A percentile compares a stretch with the other conserved stretches of the same genome.
These are phyloP conservation scores for Doryteuthis pealeii DNA, from an alignment of 1,140 invertebrate genomes.

Conservation along the genomic window DNA sequence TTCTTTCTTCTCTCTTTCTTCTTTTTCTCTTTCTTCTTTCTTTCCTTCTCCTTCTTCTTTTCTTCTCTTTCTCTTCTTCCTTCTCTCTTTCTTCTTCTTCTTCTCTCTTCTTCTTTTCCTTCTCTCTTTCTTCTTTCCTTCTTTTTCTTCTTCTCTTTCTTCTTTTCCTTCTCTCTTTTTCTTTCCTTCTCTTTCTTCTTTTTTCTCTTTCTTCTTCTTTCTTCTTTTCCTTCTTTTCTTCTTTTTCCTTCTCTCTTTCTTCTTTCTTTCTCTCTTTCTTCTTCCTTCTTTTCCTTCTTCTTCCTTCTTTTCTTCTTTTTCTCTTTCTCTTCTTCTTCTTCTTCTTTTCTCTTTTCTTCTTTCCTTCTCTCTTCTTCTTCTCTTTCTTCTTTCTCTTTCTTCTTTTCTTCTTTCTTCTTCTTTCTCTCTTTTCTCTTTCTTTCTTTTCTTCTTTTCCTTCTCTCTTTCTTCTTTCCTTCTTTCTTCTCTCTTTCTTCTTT, in stretches of 20 bases:
- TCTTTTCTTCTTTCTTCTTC: background rate
- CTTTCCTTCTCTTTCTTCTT: slow-evolving; percentile 2
- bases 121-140: background rate
- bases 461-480: background rate
- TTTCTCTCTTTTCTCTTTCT: slow-evolving; percentile 15
- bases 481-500: background rate
- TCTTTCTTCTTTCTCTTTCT: slow-evolving; percentile 5
- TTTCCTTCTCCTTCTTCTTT: background rate
- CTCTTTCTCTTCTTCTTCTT: slow-evolving; percentile 9
- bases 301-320: no score
- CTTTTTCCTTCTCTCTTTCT: background rate
- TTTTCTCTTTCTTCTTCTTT: background rate
- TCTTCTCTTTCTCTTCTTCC: slow-evolving; percentile 7
- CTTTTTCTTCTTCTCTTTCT: slow-evolving; percentile 9
- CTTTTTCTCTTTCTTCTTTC: background rate
- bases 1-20: background rate
- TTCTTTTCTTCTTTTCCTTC: slow-evolving; percentile 12
- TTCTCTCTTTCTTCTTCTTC: slow-evolving; percentile 7
- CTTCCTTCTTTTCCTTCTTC: background rate
- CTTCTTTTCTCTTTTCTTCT: slow-evolving; percentile 8
- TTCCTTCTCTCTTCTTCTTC: slow-evolving; percentile 2
- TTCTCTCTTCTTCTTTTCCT: slow-evolving; percentile 12
- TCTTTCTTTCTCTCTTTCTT: no score
- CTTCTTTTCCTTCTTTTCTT: slow-evolving; percentile 4
- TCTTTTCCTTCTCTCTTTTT: slow-evolving; percentile 2